A percentile compares a stretch with the other conserved stretches of the same genome.
Conservation (phyloP, 2,888 invertebrate genomes). For the Bellardia bayeri region DNA sequence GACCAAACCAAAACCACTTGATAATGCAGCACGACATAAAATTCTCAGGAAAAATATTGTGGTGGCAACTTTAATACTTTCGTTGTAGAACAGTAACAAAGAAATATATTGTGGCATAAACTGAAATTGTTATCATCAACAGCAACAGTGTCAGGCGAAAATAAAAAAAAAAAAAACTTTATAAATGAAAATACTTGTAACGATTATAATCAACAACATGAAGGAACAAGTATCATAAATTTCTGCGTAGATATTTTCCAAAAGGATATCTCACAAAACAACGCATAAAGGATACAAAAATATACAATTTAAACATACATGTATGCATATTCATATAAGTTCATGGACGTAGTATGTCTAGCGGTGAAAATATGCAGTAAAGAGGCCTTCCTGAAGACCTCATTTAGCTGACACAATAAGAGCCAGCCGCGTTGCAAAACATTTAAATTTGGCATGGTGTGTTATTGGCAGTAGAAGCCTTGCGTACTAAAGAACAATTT, state of each 20-base stretch:
- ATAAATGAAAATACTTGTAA: constrained; percentile 1
- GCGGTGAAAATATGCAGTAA: background rate
- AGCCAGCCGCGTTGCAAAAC: too few relatives aligned
- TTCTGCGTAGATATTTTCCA: constrained; percentile 3
- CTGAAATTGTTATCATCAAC: background rate
- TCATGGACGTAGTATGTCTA: background rate
- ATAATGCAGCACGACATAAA: background rate
- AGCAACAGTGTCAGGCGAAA: background rate
- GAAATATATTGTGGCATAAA: background rate
- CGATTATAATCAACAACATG: background rate
- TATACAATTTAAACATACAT: background rate
- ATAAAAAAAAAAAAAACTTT: background rate
- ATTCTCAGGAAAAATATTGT: background rate
- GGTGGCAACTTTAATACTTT: background rate
- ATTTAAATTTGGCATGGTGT: too few relatives aligned
- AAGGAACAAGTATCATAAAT: background rate
- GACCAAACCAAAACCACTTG: constrained; percentile 2
- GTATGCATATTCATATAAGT: constrained; percentile 12
- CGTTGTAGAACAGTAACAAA: background rate
- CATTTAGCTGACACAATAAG: too few relatives aligned
- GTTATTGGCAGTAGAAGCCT: too few relatives aligned
- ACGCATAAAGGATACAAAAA: background rate
- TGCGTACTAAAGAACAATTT: too few relatives aligned
- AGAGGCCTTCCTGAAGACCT: too few relatives aligned
- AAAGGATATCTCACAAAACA: background rate